Evolutionary conservation across 2,888 invertebrate species (phyloP).

Genomic region (Drosophila gaucha): DNA sequence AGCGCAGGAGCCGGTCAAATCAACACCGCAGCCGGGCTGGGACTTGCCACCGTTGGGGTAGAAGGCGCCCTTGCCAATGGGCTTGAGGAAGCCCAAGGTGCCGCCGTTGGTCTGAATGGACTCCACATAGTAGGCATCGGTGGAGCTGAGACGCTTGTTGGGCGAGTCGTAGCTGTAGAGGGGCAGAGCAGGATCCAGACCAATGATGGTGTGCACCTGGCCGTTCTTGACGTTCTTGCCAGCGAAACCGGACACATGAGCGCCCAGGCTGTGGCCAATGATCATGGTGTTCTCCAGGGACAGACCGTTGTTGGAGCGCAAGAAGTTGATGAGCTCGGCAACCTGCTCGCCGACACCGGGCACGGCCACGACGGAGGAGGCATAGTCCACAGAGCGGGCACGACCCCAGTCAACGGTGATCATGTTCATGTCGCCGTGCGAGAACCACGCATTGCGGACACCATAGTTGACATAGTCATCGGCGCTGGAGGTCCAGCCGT

Average conservation of each 20-base stretch:
- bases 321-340: slow-evolving; percentile 76
- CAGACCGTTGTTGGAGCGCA: slow-evolving; percentile 85
- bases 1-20: slow-evolving; percentile 83
- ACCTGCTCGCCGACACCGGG: slow-evolving; percentile 74
- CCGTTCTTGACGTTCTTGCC: slow-evolving; percentile 86
- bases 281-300: slow-evolving; percentile 85
- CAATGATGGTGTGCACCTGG: slow-evolving; percentile 87
- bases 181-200: slow-evolving; percentile 82
- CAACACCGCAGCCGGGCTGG: slow-evolving; percentile 86
- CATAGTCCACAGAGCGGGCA: slow-evolving; percentile 86
- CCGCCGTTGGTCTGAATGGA: slow-evolving; percentile 82
- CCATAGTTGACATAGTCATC: slow-evolving; percentile 65
- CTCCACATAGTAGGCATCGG: slow-evolving; percentile 83
- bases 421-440: slow-evolving; percentile 86
- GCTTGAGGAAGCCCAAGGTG: slow-evolving; percentile 76
- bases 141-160: slow-evolving; percentile 61
- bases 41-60: slow-evolving; percentile 86
- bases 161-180: slow-evolving; percentile 70
- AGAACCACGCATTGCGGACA: slow-evolving; percentile 85
- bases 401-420: slow-evolving; percentile 87
- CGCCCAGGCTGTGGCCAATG: slow-evolving; percentile 87
- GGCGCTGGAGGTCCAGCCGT: slow-evolving; percentile 86
- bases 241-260: slow-evolving; percentile 87
- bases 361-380: slow-evolving; percentile 85
- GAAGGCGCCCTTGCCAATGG: slow-evolving; percentile 85